These are phyloP conservation scores for Chaetorhynchus papuensis DNA, from an alignment of 2,113 vertebrate genomes.

Conservation along the genomic window DNA sequence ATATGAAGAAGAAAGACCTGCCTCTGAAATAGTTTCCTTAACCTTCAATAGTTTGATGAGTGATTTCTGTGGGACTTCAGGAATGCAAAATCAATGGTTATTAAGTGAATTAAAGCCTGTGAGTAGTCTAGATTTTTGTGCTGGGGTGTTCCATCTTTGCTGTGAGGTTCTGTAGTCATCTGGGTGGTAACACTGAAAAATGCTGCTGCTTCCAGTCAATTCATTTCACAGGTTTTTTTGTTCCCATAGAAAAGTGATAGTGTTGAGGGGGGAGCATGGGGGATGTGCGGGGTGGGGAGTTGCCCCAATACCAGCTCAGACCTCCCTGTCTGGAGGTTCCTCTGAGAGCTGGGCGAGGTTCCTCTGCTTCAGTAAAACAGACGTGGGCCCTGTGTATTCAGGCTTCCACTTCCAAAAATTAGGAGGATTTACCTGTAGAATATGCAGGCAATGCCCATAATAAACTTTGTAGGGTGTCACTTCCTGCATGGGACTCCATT, in stretches of 20 bases:
- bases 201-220: neutral
- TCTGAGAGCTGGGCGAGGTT: neutral
- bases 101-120: neutral
- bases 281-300: accelerated
- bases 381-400: neutral
- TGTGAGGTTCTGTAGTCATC: neutral
- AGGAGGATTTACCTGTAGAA: neutral
- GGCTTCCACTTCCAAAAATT: neutral
- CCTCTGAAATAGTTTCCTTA: neutral
- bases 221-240: neutral
- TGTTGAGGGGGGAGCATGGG: neutral
- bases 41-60: neutral
- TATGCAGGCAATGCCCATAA: neutral
- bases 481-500: neutral
- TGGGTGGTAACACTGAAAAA: neutral
- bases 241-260: neutral
- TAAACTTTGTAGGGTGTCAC: neutral
- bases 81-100: neutral
- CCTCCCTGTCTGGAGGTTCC: too few relatives aligned
- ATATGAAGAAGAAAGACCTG: neutral
- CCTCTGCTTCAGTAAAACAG: neutral
- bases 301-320: neutral
- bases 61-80: neutral
- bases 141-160: neutral
- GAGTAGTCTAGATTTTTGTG: neutral